Evolutionary conservation across 2,113 vertebrate genomes (phyloP), one percentile per base, ranked within the genome.

Genomic region (Patagioenas fasciata): DNA sequence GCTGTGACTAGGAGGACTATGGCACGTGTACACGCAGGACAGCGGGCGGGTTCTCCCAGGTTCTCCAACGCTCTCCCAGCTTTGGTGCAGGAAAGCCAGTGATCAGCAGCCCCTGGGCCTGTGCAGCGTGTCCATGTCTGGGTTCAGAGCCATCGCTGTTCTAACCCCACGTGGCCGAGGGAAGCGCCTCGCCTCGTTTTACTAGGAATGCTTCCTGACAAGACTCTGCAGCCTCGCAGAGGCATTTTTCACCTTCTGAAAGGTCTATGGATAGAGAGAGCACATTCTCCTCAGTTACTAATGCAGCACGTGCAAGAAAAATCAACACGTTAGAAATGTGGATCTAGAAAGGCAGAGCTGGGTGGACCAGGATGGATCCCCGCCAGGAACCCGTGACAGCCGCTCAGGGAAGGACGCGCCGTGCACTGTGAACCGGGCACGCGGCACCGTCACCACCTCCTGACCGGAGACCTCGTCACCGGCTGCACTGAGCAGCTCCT

Each of bases 11-110:
- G 90, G 78, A 90, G 36, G 73, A 82, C 80, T n/a, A 71, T 38
- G 84, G 93, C 95, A 93, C 57, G 11, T 53, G 73, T 15, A 40
- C 79, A 29, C 3, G 5, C 78, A 93, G 80, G 48, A 56, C 89
- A 64, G 75, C 69, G 15, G 80, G 28, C 5, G 9, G 26, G 16
- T n/a, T 11, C 69, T 86, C 62, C 88, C 90, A 62, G 73, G 10
- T 47, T 79, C 80, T 89, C 86, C 89, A 89, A 50, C 80, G 38
- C 88, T 23, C 44, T 32, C 83, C 60, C 83, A 81, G 69, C 60
- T 78, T 3, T 62, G 86, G 65, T 16, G 84, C 87, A 81, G 57
- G 51, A 88, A 62, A 93, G 65, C 32, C 91, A 75, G 53, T 50
- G 69, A 65, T 4, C 51, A 61, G 51, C 3, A 80, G 82, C 40